Evolutionary conservation across 2,113 vertebrate species (phyloP).

Genomic region (Gracilinanus agilis): DNA sequence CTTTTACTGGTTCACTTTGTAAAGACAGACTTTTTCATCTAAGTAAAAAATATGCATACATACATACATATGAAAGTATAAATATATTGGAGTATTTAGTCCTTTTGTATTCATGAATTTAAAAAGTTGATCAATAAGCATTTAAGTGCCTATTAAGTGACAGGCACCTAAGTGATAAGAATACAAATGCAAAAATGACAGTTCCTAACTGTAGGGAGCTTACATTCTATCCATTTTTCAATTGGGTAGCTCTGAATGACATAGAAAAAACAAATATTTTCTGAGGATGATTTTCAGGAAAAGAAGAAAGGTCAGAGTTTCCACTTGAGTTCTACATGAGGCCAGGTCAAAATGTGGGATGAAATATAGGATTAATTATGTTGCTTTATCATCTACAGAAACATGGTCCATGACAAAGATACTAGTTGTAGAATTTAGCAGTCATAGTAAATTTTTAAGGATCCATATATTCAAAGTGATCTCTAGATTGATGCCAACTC

Average conservation of each 20-base stretch:
- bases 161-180: not conserved
- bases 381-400: not conserved
- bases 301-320: not conserved
- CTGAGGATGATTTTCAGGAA: constrained; percentile 37
- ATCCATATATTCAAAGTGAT: not conserved
- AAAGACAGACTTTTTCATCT: constrained; percentile 69
- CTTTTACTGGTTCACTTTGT: constrained; percentile 71
- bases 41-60: constrained; percentile 11
- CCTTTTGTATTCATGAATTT: not conserved
- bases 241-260: constrained; percentile 27
- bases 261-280: constrained; percentile 12
- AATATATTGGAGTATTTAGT: not conserved
- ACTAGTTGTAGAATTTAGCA: not conserved
- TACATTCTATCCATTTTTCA: constrained; percentile 20
- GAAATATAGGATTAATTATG: not conserved
- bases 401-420: constrained; percentile 8
- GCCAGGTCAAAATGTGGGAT: not conserved
- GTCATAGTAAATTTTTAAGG: constrained; percentile 32
- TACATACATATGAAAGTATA: not conserved
- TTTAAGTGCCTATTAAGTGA: not conserved
- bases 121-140: not conserved
- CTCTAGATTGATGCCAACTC: not conserved
- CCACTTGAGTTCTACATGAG: not conserved
- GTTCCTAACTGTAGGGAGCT: not conserved
- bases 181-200: not conserved